Evolutionary conservation across 2,888 invertebrate genomes (phyloP), one percentile per base, ranked within the genome.

Genomic region (Lepidochitona cinerea): DNA sequence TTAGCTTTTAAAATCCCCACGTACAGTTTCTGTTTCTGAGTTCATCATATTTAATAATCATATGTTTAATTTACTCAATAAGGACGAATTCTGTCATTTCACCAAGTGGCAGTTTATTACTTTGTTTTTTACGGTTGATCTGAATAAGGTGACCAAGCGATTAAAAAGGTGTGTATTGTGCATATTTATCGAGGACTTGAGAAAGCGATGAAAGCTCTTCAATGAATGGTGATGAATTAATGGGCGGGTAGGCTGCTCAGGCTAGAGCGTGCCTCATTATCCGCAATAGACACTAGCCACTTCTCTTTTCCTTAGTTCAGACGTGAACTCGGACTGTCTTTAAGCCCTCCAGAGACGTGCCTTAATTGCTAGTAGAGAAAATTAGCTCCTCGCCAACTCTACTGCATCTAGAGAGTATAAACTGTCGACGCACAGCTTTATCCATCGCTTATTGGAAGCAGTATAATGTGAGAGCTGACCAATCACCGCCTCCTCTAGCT

Each of bases 321-420:
- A 26, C 32, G 59, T 29, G 59, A 59, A 59, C 59, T 9, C 29
- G 14, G 18, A 23, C 29, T 29, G 59, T 59, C 59, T 29, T 29
- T 59, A 59, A 59, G 59, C 59, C 26, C 59, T 59, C 59, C 9
- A 14, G 59, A 59, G 59, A 59, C 59, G 59, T 59, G 59, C 32
- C 59, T 59, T 59, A 59, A 59, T 59, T 59, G 59, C 59, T 29
- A 59, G 59, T 59, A 29, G 59, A 59, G 59, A 59, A 59, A 59
- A 59, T 59, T 59, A 59, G 59, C 32, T 29, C 26, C 26, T 59
- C 59, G 14, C 23, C 29, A 14, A 32, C 1, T 12, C 23, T 14
- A 26, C 1, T 23, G 12, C 29, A 23, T 59, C 23, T 59, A 32
- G 29, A 29, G 29, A 29, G 59, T 59, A 29, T 29, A 29, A 29